These are phyloP conservation scores for Drosophila lacteicornis DNA, from an alignment of 1,140 invertebrate genomes.

Conservation along the genomic window DNA sequence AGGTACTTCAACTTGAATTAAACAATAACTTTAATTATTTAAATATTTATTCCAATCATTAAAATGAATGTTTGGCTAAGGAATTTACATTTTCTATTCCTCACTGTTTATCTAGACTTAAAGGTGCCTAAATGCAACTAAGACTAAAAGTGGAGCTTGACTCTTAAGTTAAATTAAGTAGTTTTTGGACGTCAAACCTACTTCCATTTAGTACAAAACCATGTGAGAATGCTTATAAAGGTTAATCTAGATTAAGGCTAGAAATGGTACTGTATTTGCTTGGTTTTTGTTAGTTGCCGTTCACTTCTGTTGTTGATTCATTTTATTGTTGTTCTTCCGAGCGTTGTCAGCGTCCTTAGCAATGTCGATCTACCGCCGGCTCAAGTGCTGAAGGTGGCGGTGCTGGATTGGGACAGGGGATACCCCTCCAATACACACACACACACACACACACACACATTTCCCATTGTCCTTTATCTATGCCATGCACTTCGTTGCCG, in stretches of 20 bases:
- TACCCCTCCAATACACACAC: slow-evolving; percentile 9
- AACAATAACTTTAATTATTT: neutral
- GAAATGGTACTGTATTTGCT: neutral
- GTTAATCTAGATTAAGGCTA: neutral
- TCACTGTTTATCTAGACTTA: too few species aligned
- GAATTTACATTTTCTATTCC: too few species aligned
- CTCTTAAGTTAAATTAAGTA: too few species aligned
- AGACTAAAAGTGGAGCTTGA: too few species aligned
- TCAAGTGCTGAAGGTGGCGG: slow-evolving; percentile 39
- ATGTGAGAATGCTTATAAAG: neutral
- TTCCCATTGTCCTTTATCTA: slow-evolving; percentile 57
- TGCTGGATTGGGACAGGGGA: neutral
- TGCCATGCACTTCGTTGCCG: slow-evolving; percentile 65
- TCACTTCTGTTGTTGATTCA: slow-evolving; percentile 34
- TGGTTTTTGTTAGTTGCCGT: neutral
- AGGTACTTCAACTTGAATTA: neutral
- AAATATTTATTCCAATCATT: neutral
- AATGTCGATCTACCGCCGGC: slow-evolving; percentile 58
- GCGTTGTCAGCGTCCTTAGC: slow-evolving; percentile 59
- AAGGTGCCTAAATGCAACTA: too few species aligned
- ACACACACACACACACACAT: slow-evolving; percentile 6
- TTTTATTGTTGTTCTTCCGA: slow-evolving; percentile 42
- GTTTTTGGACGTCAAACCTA: neutral
- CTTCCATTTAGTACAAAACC: neutral
- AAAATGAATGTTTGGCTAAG: too few species aligned